Evolutionary conservation across 1,140 invertebrate species (phyloP), one percentile per base, ranked within the genome.

Genomic region (Drosophila grimshawi): DNA sequence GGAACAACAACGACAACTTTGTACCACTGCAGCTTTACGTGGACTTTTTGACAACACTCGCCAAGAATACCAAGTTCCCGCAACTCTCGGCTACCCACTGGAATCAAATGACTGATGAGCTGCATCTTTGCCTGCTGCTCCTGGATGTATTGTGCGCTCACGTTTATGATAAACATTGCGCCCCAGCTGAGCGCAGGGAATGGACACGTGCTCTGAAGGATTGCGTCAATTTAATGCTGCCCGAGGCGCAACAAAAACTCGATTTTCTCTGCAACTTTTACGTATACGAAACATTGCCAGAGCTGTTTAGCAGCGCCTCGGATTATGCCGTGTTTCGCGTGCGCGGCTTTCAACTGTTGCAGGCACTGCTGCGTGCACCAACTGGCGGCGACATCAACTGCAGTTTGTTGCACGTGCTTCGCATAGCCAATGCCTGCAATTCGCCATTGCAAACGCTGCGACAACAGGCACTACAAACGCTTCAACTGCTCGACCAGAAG

Each of bases 211-310:
- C 76, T 0, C 59, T 92, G 3, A 76, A 80, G 43, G 57, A 76
- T 48, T 78, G 78, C 6, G 70, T 94, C 0, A 80, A 93, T 51
- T 85, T 91, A 30, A 78, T 93, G n/a, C 93, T 93, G 62, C 91
- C 88, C 3, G 86, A 81, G 39, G 11, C 92, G 2, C 92, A 92
- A 71, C 88, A 93, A 8, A 94, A 93, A 77, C 90, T 94, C 11
- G 92, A 94, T 3, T 94, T 94, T 30, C 76, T 94, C 2, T 91
- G 92, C 5, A 94, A 94, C 76, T 93, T 94, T 32, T 92, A 81
- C 53, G 65, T 92, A 0, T 80, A 91, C 32, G 88, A 91, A 11
- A 33, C 51, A 0, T 8, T 91, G 49, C 52, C 73, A 0, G 41
- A 79, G 3, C 0, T 81, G 4, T 78, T 59, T 45, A 35, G 62